phyloP scores from a whole-genome alignment of 2,888 invertebrate genomes.

The Thelaira solivaga region DNA sequence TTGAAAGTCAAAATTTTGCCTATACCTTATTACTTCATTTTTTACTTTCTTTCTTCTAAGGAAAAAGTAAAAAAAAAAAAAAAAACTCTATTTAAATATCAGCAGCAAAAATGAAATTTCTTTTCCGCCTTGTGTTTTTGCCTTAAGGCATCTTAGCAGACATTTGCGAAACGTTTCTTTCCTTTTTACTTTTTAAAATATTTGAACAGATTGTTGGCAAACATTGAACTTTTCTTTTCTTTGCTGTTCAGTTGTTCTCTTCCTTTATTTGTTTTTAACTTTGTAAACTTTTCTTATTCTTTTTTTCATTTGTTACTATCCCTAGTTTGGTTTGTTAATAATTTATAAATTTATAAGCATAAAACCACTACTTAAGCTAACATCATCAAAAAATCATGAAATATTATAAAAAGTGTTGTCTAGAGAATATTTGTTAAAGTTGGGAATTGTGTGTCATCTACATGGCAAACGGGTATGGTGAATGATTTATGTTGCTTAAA shows the following conservation, averaged over 20 bases:
- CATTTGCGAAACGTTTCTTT: background rate
- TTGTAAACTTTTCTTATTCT: background rate
- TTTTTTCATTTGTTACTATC: background rate
- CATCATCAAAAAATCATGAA: conserved; percentile 59
- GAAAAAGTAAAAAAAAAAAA: background rate
- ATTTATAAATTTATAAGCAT: conserved; percentile 62
- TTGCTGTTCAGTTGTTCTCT: background rate
- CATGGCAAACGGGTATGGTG: background rate
- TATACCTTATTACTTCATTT: background rate
- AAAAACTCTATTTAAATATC: conserved; percentile 42
- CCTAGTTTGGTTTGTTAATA: conserved; percentile 49
- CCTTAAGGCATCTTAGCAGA: conserved; percentile 34
- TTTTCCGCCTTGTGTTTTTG: conserved; percentile 1
- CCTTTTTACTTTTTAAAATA: conserved; percentile 6
- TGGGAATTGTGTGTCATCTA: background rate
- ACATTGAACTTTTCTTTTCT: conserved; percentile 4
- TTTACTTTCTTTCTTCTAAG: background rate
- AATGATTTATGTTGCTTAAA: background rate
- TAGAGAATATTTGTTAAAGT: conserved; percentile 23
- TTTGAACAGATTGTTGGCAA: conserved; percentile 29
- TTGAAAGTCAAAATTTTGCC: background rate
- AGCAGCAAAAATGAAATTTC: conserved; percentile 1
- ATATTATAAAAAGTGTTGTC: conserved; percentile 51
- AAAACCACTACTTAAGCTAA: conserved; percentile 61
- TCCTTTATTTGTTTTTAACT: background rate